A percentile compares a stretch with the other conserved stretches of the same genome.
phyloP scores from a whole-genome alignment of 2,888 invertebrate genomes.

The Mesochorus sp. region DNA sequence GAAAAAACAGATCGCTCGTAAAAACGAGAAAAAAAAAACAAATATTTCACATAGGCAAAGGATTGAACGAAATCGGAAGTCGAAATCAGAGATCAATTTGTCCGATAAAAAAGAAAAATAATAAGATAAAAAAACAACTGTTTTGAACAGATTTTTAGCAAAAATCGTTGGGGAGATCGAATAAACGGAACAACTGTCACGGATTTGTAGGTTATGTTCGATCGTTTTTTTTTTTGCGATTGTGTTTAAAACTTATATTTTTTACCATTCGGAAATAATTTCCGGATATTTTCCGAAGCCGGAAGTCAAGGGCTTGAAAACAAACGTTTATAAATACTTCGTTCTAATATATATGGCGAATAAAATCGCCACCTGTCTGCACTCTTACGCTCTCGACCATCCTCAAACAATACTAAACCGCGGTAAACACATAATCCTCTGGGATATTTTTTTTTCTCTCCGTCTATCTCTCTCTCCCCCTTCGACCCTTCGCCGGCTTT shows the following conservation, averaged over 20 bases:
- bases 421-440: conserved; percentile 49
- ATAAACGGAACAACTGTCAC: conserved; percentile 54
- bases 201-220: conserved; percentile 45
- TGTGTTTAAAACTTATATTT: conserved; percentile 2
- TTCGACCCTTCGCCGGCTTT: conserved; percentile 52
- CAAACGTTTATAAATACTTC: conserved; percentile 14
- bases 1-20: no score
- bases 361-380: conserved; percentile 72
- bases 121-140: neutral
- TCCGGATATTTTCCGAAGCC: conserved; percentile 5
- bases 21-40: no score
- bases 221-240: conserved; percentile 7
- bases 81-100: neutral
- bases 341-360: conserved; percentile 66
- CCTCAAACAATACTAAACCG: conserved; percentile 71
- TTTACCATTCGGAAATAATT: conserved; percentile 57
- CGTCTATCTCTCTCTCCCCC: conserved; percentile 38
- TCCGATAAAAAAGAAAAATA: neutral
- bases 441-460: no score
- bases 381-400: conserved; percentile 65
- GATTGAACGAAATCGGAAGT: neutral
- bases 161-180: no score
- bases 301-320: neutral
- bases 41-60: neutral
- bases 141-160: neutral